Base-by-base conservation (phyloP, 92 coral and sea anemone species). In the Micromussa lordhowensis region DNA sequence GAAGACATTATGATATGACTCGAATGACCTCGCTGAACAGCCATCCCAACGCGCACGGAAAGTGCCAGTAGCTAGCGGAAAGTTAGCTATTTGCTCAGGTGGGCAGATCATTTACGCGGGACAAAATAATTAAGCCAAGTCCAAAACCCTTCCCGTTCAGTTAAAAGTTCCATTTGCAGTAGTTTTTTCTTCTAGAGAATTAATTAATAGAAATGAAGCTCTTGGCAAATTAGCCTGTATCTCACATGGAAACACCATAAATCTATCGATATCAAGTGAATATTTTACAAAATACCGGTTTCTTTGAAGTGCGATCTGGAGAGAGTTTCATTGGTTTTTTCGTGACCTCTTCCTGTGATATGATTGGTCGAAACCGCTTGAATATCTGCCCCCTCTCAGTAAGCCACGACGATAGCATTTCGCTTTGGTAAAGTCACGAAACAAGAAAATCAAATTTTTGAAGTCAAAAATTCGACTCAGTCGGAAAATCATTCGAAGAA, bases 361-460 rank as follows among this genome's bases (percentile, higher is more conserved):
- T 86, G 89, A 86, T 77, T 86, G 89, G 89, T 30, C 48, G 29
- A 58, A 55, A 58, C 10, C 26, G 40, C 24, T 84, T 74, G 69
- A 63, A 30, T 49, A 68, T 73, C 82, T 86, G 82, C 77, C 89
- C 83, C 77, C 66, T 86, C 69, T 77, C 77, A 26, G 29, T 48
- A 72, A 78, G 48, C 66, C 63, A 24, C 54, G 82, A 49, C 24
- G 77, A 76, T 86, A 63, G 83, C 89, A 77, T 76, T 76, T 85
- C 44, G 49, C 75, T 36, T 26, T 29, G 9, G 59, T 10, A 61
- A 85, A 86, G 89, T 86, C 89, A 86, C 89, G 89, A 77, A 86
- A 86, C 66, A 66, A 40, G 24, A 49, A 48, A 38, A 19, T 28
- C 18, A 29, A 26, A 49, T 68, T 77, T 86, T 28, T 4, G 31